Evolutionary conservation across 2,888 invertebrate species (phyloP), one percentile per base, ranked within the genome.

Genomic region (Cyclophora albipunctata): DNA sequence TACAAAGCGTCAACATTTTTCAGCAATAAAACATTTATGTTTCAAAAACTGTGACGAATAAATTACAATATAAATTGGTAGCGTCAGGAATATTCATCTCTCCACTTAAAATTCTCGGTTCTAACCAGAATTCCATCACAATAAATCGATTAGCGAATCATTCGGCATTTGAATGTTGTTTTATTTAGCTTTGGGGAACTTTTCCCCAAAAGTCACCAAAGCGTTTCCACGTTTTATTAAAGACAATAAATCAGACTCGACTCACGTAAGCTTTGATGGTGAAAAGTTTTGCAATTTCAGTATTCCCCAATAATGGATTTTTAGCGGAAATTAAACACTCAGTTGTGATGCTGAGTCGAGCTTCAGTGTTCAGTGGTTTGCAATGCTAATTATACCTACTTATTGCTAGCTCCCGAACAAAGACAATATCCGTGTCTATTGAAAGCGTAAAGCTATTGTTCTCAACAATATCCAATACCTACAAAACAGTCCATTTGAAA

Each of bases 241-340:
- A 61, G 59, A 54, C 56, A 51, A 58, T 61, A 61, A 59, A 61
- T 61, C 61, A 61, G 49, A 47, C 47, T 51, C 47, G 55, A 52
- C 53, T 59, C 59, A 61, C 61, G 61, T 59, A 59, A 61, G 63
- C 62, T 69, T 69, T 69, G 71, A 78, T 71, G 72, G 69, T 54
- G 57, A 59, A 73, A 79, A 81, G 63, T 80, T 81, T 75, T 57
- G 71, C 69, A 76, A 78, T 77, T 62, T 77, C 73, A 67, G 69
- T 69, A 67, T 71, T 69, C 62, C 60, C 60, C 67, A 75, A 71
- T 74, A 78, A 76, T 69, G 71, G 70, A 70, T 67, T 72, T 77
- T 76, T 71, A 69, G 69, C 70, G 71, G 71, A 77, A 77, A 79
- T 78, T 74, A 71, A 66, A 73, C 67, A 67, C 66, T 59, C 49